Conservation (phyloP, 1,140 invertebrate species). For the Drosophila elegans region DNA sequence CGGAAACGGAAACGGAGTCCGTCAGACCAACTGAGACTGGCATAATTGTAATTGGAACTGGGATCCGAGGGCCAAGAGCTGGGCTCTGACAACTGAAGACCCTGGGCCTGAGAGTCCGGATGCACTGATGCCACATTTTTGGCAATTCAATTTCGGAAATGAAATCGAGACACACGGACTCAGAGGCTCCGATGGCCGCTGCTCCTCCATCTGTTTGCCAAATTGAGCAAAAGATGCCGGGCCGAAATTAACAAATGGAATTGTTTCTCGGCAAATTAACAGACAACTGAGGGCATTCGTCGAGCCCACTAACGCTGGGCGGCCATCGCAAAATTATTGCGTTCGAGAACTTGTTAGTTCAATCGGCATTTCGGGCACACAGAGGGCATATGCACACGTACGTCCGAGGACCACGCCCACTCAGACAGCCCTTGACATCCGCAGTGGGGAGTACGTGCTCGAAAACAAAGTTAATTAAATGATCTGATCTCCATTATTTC, state of each 20-base stretch:
- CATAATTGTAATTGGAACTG: conserved; percentile 67
- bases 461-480: conserved; percentile 84
- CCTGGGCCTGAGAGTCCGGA: conserved; percentile 18
- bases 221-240: conserved; percentile 66
- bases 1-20: neutral
- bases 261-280: conserved; percentile 70
- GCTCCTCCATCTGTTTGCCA: conserved; percentile 24
- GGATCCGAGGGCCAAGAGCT: conserved; percentile 3
- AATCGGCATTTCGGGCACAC: conserved; percentile 34
- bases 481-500: conserved; percentile 84
- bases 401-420: conserved; percentile 35
- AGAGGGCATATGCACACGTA: neutral
- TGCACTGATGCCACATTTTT: conserved; percentile 48
- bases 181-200: neutral
- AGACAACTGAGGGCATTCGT: conserved; percentile 54
- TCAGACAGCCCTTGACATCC: conserved; percentile 60
- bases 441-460: conserved; percentile 58
- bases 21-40: conserved; percentile 55
- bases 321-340: conserved; percentile 63
- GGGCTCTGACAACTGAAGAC: conserved; percentile 5
- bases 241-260: conserved; percentile 75
- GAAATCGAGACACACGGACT: conserved; percentile 52
- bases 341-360: conserved; percentile 55
- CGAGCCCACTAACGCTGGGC: conserved; percentile 12
- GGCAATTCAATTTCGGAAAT: conserved; percentile 64